Percentiles rank a stretch among this genome's conserved stretches.
Conservation (phyloP, 2,113 vertebrate species). For the Oncorhynchus nerka region DNA sequence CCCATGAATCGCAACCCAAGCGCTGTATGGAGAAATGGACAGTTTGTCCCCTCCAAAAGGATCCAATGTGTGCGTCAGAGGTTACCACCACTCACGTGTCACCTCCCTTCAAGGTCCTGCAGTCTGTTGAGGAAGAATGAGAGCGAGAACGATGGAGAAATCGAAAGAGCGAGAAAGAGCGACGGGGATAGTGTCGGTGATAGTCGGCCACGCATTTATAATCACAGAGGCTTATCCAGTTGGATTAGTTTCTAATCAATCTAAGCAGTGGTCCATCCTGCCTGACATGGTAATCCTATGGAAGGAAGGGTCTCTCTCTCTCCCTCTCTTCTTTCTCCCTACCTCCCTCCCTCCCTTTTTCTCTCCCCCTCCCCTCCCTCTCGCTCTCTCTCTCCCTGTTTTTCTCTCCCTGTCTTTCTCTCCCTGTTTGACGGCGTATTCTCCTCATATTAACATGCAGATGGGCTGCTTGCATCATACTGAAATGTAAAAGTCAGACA, state of each 20-base stretch:
- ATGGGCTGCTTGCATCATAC: no score
- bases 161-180: neutral
- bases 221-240: slow-evolving; percentile 12
- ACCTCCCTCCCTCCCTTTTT: neutral
- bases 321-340: neutral
- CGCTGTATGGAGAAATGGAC: no score
- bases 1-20: no score
- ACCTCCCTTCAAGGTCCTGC: no score
- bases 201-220: neutral
- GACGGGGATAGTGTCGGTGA: neutral
- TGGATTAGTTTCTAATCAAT: slow-evolving; percentile 45
- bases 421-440: no score
- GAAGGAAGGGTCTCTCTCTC: neutral
- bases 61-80: no score
- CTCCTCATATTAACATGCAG: no score
- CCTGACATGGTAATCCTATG: neutral
- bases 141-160: neutral
- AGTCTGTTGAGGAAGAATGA: neutral
- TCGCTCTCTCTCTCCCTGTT: neutral
- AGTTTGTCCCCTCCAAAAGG: no score
- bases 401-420: no score
- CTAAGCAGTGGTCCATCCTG: neutral
- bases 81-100: no score
- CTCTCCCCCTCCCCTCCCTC: neutral
- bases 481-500: slow-evolving; percentile 16